These are phyloP conservation scores for Tuta absoluta DNA, from an alignment of 2,888 invertebrate species.

Conservation along the genomic window DNA sequence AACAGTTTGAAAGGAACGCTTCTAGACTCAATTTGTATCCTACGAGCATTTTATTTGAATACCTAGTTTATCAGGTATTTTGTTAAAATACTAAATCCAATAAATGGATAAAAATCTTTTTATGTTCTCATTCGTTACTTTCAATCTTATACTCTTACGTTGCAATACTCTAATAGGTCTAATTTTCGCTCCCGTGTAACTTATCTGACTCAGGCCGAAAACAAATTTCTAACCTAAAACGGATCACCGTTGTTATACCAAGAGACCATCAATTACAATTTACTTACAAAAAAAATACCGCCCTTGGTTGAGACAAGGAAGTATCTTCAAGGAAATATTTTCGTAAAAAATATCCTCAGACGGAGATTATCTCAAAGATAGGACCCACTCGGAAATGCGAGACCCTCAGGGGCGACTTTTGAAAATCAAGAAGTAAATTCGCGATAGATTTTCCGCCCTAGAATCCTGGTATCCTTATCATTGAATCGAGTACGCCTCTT, in stretches of 20 bases:
- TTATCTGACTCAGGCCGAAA: too few relatives aligned
- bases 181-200: too few relatives aligned
- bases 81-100: background rate
- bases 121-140: too few relatives aligned
- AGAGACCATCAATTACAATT: constrained; percentile 18
- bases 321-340: background rate
- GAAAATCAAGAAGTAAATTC: background rate
- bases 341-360: constrained; percentile 7
- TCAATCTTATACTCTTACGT: too few relatives aligned
- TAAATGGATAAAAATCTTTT: too few relatives aligned
- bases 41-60: background rate
- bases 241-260: background rate
- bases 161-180: too few relatives aligned
- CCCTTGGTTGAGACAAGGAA: background rate
- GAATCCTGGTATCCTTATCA: background rate
- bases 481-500: background rate
- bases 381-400: constrained; percentile 14
- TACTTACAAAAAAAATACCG: constrained; percentile 20
- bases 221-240: background rate
- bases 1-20: background rate
- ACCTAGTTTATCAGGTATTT: too few relatives aligned
- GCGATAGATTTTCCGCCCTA: background rate
- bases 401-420: constrained; percentile 13
- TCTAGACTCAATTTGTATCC: constrained; percentile 6
- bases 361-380: constrained; percentile 19